Evolutionary conservation across 2,113 vertebrate genomes (phyloP).

Genomic region (Thalassoma bifasciatum): DNA sequence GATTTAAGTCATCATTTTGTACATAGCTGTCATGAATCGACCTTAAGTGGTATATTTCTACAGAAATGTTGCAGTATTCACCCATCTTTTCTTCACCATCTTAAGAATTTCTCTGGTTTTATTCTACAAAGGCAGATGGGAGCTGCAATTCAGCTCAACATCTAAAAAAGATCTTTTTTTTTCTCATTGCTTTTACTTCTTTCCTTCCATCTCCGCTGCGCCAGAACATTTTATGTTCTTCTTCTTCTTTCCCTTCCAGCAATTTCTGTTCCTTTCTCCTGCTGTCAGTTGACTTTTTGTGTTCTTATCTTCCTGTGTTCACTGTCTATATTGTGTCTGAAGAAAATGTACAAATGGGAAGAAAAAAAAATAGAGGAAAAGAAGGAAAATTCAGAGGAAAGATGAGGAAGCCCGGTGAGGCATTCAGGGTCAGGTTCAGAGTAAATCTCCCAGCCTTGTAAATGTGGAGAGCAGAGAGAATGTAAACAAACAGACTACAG

Average conservation of each 20-base stretch:
- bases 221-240: conserved; percentile 25
- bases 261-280: conserved; percentile 16
- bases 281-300: conserved; percentile 20
- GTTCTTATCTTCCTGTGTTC: neutral
- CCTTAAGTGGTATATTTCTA: neutral
- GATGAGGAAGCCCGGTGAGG: conserved; percentile 43
- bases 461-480: conserved; percentile 55
- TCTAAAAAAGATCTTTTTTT: conserved; percentile 19
- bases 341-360: neutral
- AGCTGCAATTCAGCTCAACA: conserved; percentile 86
- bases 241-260: conserved; percentile 41
- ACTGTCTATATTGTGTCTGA: neutral
- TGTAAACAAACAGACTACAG: conserved; percentile 74
- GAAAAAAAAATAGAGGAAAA: neutral
- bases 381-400: neutral
- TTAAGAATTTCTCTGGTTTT: conserved; percentile 86
- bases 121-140: conserved; percentile 89
- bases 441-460: conserved; percentile 62
- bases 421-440: conserved; percentile 68
- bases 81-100: conserved; percentile 84
- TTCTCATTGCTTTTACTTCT: conserved; percentile 59
- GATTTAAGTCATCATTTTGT: neutral
- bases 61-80: neutral
- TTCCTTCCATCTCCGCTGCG: conserved; percentile 45
- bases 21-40: neutral